Base-by-base conservation (phyloP, 2,113 vertebrate genomes). In the Orientallactaga bullata region DNA sequence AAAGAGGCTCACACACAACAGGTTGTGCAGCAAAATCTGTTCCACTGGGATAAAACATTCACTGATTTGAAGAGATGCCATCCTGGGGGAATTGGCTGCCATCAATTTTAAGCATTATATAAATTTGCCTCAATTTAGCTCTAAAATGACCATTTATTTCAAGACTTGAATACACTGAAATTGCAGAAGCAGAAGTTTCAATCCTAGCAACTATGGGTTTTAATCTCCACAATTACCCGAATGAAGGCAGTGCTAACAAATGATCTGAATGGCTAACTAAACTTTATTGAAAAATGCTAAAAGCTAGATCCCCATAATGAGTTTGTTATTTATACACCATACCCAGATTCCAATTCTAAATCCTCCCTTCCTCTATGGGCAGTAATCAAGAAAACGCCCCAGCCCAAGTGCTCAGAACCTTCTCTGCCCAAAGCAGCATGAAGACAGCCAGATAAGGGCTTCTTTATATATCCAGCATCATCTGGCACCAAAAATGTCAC, bases 71-170 rank as follows among this genome's bases (percentile, higher is more conserved):
- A 94, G 42, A 76, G 42, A 95, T 51, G 2, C 76, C 72, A 47
- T 61, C 51, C n/a, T 93, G 66, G 76, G 28, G 66, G 66, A 95
- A 92, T 16, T 80, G 30, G 76, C 35, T 94, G 72, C 18, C 24
- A 32, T 78, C 51, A 77, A 5, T 88, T 96, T 89, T 90, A 77
- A 95, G 26, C 16, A 76, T 84, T 85, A 79, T 42, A 94, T 72
- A 91, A 96, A 92, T 80, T 79, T 93, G 15, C 61, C 42, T 94
- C 89, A 78, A 96, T 86, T 97, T 94, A 95, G 39, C 26, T 93
- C 71, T 78, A 88, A 71, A 35, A 35, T 81, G 79, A 81, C 88
- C 66, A 83, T 83, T 92, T 96, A 94, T 95, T 96, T 94, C 79
- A 90, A 95, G 82, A 94, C 77, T 55, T 93, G 78, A 94, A 89